A percentile compares a stretch with the other conserved stretches of the same genome.
These are phyloP conservation scores for Gryllus longicercus DNA, from an alignment of 2,888 invertebrate species.

Conservation along the genomic window DNA sequence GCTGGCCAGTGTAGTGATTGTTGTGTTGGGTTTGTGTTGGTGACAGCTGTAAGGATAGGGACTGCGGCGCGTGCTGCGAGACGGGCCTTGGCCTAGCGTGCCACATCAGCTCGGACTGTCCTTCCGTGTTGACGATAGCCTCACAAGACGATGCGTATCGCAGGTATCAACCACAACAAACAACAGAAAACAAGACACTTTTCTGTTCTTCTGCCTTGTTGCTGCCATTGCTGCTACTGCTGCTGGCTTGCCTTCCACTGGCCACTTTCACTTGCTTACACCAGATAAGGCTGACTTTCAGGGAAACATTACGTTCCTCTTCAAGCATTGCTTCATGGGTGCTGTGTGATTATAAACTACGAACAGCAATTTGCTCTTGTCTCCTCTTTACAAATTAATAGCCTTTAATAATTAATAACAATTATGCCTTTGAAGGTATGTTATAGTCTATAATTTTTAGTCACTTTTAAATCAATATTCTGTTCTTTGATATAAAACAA, in stretches of 20 bases:
- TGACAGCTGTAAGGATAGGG: conserved; percentile 43
- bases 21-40: conserved; percentile 32
- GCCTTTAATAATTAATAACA: too few species aligned
- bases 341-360: not conserved
- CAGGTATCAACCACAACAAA: conserved; percentile 37
- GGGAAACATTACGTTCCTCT: not conserved
- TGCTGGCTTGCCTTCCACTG: conserved; percentile 28
- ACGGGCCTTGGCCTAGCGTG: conserved; percentile 35
- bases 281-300: conserved; percentile 8
- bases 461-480: too few species aligned
- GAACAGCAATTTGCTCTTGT: too few species aligned
- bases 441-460: too few species aligned
- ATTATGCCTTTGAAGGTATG: too few species aligned
- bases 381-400: too few species aligned
- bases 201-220: conserved; percentile 17
- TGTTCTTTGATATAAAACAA: too few species aligned
- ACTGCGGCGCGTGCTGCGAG: conserved; percentile 42
- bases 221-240: conserved; percentile 25
- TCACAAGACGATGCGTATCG: conserved; percentile 41
- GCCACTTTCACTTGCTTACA: conserved; percentile 6
- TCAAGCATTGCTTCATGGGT: not conserved
- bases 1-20: conserved; percentile 28
- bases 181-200: conserved; percentile 11
- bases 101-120: conserved; percentile 40
- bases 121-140: conserved; percentile 42